These are phyloP conservation scores for Acanthis flammea DNA, from an alignment of 2,797 vertebrate species.

Conservation along the genomic window DNA sequence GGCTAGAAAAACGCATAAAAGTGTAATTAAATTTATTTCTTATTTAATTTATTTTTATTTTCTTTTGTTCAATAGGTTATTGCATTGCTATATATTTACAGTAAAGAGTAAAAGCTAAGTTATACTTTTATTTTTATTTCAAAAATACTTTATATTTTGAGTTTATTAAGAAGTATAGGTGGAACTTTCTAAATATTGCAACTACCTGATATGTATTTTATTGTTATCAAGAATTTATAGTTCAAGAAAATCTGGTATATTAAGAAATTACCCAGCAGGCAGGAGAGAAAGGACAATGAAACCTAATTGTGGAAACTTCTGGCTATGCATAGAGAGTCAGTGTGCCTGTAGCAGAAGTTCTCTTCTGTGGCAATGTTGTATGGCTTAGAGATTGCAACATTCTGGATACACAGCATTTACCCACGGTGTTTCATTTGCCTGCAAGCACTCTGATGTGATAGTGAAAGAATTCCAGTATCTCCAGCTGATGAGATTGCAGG, in stretches of 20 bases:
- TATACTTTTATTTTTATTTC: not conserved
- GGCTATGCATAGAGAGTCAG: not conserved
- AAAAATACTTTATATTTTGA: not conserved
- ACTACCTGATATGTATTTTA: not conserved
- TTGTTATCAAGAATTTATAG: not conserved
- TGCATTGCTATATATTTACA: not conserved
- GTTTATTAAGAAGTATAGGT: not conserved
- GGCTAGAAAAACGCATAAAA: not conserved
- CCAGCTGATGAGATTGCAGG: not conserved
- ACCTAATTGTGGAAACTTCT: not conserved
- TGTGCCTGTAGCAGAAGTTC: not conserved
- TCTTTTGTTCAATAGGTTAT: not conserved
- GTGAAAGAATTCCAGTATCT: not conserved
- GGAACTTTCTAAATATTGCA: not conserved
- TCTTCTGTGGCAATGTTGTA: not conserved
- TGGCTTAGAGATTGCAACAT: not conserved
- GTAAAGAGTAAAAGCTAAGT: not conserved
- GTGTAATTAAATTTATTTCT: not conserved
- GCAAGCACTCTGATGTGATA: not conserved
- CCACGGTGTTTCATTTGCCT: fast-evolving
- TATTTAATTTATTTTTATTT: not conserved
- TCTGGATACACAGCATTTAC: not conserved
- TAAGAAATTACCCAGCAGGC: not conserved
- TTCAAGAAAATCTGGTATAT: not conserved
- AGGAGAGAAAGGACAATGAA: not conserved